These are phyloP conservation scores for Harmothoe impar DNA, from an alignment of 2,888 invertebrate species.

Conservation along the genomic window DNA sequence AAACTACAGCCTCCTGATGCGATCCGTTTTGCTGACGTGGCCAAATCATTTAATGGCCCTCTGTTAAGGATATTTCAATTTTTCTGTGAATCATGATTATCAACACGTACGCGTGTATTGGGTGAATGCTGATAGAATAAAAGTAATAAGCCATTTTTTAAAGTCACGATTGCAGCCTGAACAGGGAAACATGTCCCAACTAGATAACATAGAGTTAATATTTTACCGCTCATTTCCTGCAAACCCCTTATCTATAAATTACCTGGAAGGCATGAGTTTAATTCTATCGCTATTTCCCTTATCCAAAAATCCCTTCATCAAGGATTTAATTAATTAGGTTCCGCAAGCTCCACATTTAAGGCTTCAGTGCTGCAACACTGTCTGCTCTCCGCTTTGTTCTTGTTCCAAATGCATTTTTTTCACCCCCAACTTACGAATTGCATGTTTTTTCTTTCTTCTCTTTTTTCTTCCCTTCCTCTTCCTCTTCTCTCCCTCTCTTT, in stretches of 20 bases:
- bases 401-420: conserved; percentile 31
- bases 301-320: neutral
- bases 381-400: conserved; percentile 37
- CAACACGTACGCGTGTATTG: too few relatives aligned
- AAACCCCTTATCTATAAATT: neutral
- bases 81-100: too few relatives aligned
- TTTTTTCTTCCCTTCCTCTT: conserved; percentile 15
- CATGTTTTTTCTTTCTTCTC: conserved; percentile 57
- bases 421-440: conserved; percentile 50
- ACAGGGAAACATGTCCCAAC: neutral
- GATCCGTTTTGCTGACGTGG: too few relatives aligned
- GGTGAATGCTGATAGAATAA: too few relatives aligned
- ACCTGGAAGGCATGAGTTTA: neutral
- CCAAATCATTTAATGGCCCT: too few relatives aligned
- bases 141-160: too few relatives aligned
- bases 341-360: neutral
- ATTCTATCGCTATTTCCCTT: neutral
- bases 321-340: conserved; percentile 10
- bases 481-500: neutral
- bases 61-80: too few relatives aligned
- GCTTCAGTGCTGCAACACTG: conserved; percentile 23
- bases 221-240: too few relatives aligned
- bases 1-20: too few relatives aligned
- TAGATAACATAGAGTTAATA: too few relatives aligned
- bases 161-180: neutral